phyloP scores from a whole-genome alignment of 2,797 vertebrate species.

The Pseudochromis fuscus region DNA sequence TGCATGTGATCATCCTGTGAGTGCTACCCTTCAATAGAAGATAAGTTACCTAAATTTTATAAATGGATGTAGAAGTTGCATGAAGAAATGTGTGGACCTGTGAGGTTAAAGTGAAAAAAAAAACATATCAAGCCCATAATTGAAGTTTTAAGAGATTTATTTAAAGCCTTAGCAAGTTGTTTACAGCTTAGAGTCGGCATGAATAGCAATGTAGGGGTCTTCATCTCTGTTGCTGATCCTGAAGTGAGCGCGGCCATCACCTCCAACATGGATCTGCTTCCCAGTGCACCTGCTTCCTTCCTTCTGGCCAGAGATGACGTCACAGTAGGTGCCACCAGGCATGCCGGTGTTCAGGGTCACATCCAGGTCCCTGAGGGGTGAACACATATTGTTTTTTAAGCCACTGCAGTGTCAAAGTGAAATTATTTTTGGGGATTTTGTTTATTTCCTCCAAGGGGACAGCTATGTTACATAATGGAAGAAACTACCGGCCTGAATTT shows the following conservation, averaged over 20 bases:
- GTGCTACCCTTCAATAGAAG: no score
- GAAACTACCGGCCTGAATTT: background rate
- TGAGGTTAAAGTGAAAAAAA: no score
- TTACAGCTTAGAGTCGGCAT: constrained; percentile 87
- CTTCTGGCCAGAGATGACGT: constrained; percentile 94
- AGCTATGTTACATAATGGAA: background rate
- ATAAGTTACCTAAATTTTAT: no score
- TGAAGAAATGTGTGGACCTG: no score
- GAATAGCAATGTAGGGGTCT: constrained; percentile 91
- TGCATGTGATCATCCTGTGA: no score
- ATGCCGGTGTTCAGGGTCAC: constrained; percentile 88
- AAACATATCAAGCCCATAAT: no score
- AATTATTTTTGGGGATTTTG: no score
- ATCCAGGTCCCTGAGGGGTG: constrained; percentile 85
- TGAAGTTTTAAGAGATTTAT: constrained; percentile 10
- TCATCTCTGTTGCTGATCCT: constrained; percentile 88
- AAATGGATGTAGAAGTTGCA: no score
- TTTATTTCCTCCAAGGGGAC: no score
- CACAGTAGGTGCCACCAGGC: constrained; percentile 91
- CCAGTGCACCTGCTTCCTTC: constrained; percentile 85
- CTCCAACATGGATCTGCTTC: constrained; percentile 84
- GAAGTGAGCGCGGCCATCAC: constrained; percentile 86
- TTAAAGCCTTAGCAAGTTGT: background rate
- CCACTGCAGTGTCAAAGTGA: no score
- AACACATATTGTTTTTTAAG: background rate